Evolutionary conservation across 2,888 invertebrate species (phyloP), one percentile per base, ranked within the genome.

Genomic region (Schizaphis graminum): DNA sequence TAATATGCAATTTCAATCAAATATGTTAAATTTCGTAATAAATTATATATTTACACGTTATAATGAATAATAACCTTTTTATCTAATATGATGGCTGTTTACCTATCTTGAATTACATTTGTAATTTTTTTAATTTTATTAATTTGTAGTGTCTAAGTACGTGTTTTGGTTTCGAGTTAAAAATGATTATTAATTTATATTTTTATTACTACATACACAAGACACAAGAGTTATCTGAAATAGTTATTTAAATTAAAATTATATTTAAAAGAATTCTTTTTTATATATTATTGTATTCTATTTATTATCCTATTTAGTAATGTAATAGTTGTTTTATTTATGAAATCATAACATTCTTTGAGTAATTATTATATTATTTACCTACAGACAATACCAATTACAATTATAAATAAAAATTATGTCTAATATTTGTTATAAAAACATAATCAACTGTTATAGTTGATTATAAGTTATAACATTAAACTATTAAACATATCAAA

Each of bases 1-100:
- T 90, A 90, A 91, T 49, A 85, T 67, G 44, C 90, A 90, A 90
- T 90, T 44, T 90, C 89, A 67, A 91, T 84, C 2, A 53, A 90
- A 47, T 49, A 53, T 77, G 35, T 35, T 84, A 49, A 91, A 35
- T 49, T 91, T 91, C 91, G 53, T 77, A 77, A 91, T 53, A 26
- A 53, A 35, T 84, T 61, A 5, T 24, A 26, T 35, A 77, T 49
- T 77, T 49, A n/a, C n/a, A 87, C 26, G 0, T 85, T 26, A 85
- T 26, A 61, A n/a, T 67, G n/a, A 61, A 67, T 90, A 61, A 90
- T 90, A n/a, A 44, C 16, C 28, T 24, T 90, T 89, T 61, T 47
- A 90, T 90, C 61, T 11, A 41, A 35, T 41, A 53, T 90, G 44
- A 41, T 89, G 3, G 7, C 8, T 86, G 28, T 49, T 49, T 88